phyloP scores from a whole-genome alignment of 2,797 vertebrate species.

The Sebastes hubbsi region DNA sequence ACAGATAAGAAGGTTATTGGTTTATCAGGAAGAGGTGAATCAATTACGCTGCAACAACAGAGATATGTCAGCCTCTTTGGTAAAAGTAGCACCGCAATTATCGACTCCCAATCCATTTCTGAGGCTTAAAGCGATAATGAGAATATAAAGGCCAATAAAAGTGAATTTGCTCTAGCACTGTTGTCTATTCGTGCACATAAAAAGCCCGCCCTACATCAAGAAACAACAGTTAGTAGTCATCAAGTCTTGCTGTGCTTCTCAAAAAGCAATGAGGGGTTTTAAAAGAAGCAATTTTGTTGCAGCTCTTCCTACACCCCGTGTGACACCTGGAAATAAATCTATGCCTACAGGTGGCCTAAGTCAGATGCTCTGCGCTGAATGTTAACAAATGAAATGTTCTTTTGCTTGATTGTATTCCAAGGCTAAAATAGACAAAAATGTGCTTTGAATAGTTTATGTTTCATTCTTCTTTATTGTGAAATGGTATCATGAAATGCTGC shows the following conservation, averaged over 20 bases:
- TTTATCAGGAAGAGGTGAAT: slow-evolving; percentile 57
- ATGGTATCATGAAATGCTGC: not conserved
- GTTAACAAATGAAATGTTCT: not conserved
- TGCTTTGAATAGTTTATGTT: not conserved
- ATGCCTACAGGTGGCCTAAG: slow-evolving; percentile 9
- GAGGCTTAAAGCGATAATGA: slow-evolving; percentile 12
- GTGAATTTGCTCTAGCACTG: slow-evolving; percentile 8
- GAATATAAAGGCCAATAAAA: slow-evolving; percentile 14
- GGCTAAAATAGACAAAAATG: not conserved
- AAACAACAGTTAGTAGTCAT: slow-evolving; percentile 25
- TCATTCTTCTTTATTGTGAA: not conserved
- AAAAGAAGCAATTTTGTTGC: slow-evolving; percentile 19
- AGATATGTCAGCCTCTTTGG: slow-evolving; percentile 29
- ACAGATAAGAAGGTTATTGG: slow-evolving; percentile 58
- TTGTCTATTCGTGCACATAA: slow-evolving; percentile 6
- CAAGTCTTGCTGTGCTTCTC: slow-evolving; percentile 21
- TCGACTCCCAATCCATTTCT: slow-evolving; percentile 30
- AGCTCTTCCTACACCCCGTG: not conserved
- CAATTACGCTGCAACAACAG: slow-evolving; percentile 34
- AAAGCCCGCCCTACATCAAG: slow-evolving; percentile 5
- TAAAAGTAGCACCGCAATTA: slow-evolving; percentile 35
- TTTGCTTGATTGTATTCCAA: slow-evolving; percentile 8
- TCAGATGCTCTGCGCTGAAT: slow-evolving; percentile 29
- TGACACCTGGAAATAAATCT: slow-evolving; percentile 25
- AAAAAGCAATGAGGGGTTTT: slow-evolving; percentile 27